These are phyloP conservation scores for Campoletis sonorensis DNA, from an alignment of 1,140 invertebrate species.

Conservation along the genomic window DNA sequence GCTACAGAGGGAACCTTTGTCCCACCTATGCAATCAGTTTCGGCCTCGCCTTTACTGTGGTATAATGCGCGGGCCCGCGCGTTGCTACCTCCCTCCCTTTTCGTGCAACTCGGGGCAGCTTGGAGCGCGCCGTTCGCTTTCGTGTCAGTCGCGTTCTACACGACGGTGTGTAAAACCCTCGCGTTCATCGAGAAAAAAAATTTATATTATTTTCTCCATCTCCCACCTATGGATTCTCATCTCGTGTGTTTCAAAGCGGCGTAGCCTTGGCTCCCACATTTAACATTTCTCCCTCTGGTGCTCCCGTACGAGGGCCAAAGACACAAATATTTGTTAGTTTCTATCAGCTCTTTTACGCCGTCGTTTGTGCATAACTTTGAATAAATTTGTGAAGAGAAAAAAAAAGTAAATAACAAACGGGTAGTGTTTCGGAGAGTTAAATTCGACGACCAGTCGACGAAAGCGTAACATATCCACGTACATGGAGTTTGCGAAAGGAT, in stretches of 20 bases:
- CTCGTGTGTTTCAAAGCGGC: not conserved
- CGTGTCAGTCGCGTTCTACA: not conserved
- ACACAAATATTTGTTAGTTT: not conserved
- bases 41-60: too few relatives aligned
- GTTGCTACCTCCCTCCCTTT: not conserved
- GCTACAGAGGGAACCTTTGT: too few relatives aligned
- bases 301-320: not conserved
- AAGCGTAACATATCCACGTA: conserved; percentile 32
- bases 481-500: conserved; percentile 51
- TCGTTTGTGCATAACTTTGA: not conserved
- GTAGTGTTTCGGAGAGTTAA: not conserved
- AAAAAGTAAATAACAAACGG: too few relatives aligned
- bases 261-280: not conserved
- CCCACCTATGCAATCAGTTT: too few relatives aligned
- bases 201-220: not conserved
- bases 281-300: not conserved
- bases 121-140: conserved; percentile 6
- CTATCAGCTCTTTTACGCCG: not conserved
- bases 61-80: not conserved
- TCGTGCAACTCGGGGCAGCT: not conserved
- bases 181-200: not conserved
- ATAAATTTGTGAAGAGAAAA: not conserved
- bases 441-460: not conserved
- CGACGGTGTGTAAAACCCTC: not conserved
- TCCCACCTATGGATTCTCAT: not conserved